A percentile compares a stretch with the other conserved stretches of the same genome.
Evolutionary conservation across 2,113 vertebrate species (phyloP).

Genomic region (Trematomus loennbergii): DNA sequence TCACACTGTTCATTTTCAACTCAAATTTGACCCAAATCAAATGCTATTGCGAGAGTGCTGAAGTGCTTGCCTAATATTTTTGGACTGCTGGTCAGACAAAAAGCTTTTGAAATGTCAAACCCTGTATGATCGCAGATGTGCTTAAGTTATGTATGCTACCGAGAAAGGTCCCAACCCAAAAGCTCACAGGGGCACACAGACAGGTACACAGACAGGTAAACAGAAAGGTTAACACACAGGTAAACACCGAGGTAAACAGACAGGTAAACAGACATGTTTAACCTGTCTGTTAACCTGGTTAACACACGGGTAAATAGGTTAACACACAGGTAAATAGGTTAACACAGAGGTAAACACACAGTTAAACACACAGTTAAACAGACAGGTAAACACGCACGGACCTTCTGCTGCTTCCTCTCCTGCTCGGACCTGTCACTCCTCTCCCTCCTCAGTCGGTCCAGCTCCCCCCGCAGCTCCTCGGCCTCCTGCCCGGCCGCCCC

Average conservation of each 20-base stretch:
- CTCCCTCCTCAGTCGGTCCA: conserved; percentile 90
- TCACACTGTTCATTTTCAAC: too few species aligned
- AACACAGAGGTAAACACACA: background rate
- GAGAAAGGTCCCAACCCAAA: background rate
- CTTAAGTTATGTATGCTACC: background rate
- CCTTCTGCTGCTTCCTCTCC: conserved; percentile 92
- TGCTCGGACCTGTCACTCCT: conserved; percentile 90
- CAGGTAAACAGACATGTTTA: too few species aligned
- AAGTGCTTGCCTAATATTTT: background rate
- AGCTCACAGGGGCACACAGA: background rate
- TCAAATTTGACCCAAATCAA: too few species aligned
- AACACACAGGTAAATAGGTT: background rate
- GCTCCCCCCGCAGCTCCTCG: conserved; percentile 91
- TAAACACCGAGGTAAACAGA: too few species aligned
- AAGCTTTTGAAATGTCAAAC: background rate
- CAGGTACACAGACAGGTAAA: background rate
- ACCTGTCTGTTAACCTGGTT: too few species aligned
- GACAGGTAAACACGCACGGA: conserved; percentile 45
- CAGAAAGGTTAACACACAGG: too few species aligned
- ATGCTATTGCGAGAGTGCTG: too few species aligned
- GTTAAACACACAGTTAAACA: background rate
- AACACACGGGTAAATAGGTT: too few species aligned
- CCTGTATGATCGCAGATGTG: background rate
- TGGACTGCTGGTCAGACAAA: background rate
- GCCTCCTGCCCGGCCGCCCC: conserved; percentile 87